A percentile compares a stretch with the other conserved stretches of the same genome.
Conservation (phyloP, 92 coral and sea anemone genomes). For the Montipora capitata region DNA sequence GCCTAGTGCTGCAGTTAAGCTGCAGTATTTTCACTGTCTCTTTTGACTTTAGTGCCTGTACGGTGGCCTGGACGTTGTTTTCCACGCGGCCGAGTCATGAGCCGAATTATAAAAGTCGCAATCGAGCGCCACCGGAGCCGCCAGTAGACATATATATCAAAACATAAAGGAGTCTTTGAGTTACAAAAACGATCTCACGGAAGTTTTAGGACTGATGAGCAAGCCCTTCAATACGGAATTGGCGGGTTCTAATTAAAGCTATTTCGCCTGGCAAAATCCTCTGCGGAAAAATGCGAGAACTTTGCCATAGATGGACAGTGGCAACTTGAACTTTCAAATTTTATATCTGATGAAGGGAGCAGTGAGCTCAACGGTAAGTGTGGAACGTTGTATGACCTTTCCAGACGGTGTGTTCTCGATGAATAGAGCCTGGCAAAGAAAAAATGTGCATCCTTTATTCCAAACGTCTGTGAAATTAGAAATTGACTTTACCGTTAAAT, state of each 20-base stretch:
- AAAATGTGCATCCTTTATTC: too few species aligned
- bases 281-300: slow-evolving; percentile 39
- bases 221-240: slow-evolving; percentile 47
- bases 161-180: too few species aligned
- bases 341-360: slow-evolving; percentile 38
- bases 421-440: too few species aligned
- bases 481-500: too few species aligned
- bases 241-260: slow-evolving; percentile 53
- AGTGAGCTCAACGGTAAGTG: too few species aligned
- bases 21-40: too few species aligned
- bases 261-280: slow-evolving; percentile 51
- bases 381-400: too few species aligned
- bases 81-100: not conserved
- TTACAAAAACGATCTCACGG: slow-evolving; percentile 15
- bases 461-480: too few species aligned
- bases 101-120: not conserved
- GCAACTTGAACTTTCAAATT: slow-evolving; percentile 47
- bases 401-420: too few species aligned
- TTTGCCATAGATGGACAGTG: slow-evolving; percentile 71
- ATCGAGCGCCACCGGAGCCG: too few species aligned
- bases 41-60: not conserved
- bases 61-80: not conserved
- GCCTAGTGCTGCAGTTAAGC: too few species aligned
- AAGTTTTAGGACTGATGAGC: slow-evolving; percentile 50
- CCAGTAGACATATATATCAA: too few species aligned